Evolutionary conservation across 1,140 invertebrate genomes (phyloP), one percentile per base, ranked within the genome.

Genomic region (Leptopilina boulardi): DNA sequence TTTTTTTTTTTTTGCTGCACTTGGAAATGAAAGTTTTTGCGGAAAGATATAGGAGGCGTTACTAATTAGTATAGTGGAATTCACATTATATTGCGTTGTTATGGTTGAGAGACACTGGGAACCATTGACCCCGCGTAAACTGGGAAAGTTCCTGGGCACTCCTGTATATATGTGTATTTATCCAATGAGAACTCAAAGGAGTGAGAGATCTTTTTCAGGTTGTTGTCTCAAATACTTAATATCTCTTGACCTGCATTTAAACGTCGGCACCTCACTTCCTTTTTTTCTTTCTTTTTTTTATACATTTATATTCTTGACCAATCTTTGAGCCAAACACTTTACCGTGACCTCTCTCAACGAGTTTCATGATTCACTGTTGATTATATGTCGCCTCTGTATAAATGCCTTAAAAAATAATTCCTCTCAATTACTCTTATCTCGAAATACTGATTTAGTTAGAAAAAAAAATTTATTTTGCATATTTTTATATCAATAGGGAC

Each of bases 121-220:
- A 84, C 78, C 80, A 74, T 84, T 85, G 85, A 86, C 84, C 85
- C 76, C 77, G 80, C 59, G 81, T 82, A 84, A 84, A 84, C 83
- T 74, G 82, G 80, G 82, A 85, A 86, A 86, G 83, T 83, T 80
- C 77, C 51, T 42, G 73, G 73, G 54, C 71, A 77, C 76, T 77
- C 76, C 30, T 74, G 73, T 38, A 9, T 38, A 38, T 38, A 34
- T 34, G 30, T 34, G 30, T 34, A 3, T 34, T 41, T 75, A 73
- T 51, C 26, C 83, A 81, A 81, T 74, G 56, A 84, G 79, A 83
- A 79, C n/a, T n/a, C 74, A 80, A 80, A 34, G 56, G 73, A 80
- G 75, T 41, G 70, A 80, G 82, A 81, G 71, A 74, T 77, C 34
- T n/a, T n/a, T n/a, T 75, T 72, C 18, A 76, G 75, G 66, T 76